Evolutionary conservation across 2,797 vertebrate genomes (phyloP).

Genomic region (Molossus alvarezi): DNA sequence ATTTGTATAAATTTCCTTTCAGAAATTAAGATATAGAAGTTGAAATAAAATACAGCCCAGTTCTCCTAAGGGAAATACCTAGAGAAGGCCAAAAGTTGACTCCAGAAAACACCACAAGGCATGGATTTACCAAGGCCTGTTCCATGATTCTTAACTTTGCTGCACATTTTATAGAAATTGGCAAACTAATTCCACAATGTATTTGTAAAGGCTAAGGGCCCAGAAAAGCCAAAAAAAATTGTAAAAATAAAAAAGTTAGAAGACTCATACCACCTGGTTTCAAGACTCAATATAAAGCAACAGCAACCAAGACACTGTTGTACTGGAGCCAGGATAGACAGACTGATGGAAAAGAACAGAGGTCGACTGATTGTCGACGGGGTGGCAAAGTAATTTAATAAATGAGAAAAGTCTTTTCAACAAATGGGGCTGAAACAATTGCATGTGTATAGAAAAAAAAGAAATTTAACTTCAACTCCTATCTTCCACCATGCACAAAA

Average conservation of each 20-base stretch:
- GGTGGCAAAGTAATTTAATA: background rate
- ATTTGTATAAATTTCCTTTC: background rate
- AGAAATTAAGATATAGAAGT: background rate
- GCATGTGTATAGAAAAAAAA: too few species aligned
- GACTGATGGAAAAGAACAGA: background rate
- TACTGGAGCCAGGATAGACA: background rate
- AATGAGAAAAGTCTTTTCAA: slow-evolving; percentile 21
- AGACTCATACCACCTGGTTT: background rate
- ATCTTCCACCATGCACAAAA: too few species aligned
- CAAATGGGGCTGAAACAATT: background rate
- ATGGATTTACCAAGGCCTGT: slow-evolving; percentile 12
- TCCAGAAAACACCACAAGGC: background rate
- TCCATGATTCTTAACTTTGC: background rate
- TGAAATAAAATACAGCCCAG: slow-evolving; percentile 27
- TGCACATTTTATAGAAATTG: slow-evolving; percentile 48
- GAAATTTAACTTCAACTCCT: too few species aligned
- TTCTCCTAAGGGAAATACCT: background rate
- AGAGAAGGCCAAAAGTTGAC: background rate
- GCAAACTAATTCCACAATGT: slow-evolving; percentile 31
- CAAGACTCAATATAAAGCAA: background rate
- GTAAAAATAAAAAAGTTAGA: slow-evolving; percentile 29
- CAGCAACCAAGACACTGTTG: background rate
- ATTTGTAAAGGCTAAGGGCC: background rate
- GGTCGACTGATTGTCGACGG: background rate
- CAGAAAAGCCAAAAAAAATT: slow-evolving; percentile 38